A percentile compares a stretch with the other conserved stretches of the same genome.
These are phyloP conservation scores for Anthrax anthrax DNA, from an alignment of 2,888 invertebrate species.

Conservation along the genomic window DNA sequence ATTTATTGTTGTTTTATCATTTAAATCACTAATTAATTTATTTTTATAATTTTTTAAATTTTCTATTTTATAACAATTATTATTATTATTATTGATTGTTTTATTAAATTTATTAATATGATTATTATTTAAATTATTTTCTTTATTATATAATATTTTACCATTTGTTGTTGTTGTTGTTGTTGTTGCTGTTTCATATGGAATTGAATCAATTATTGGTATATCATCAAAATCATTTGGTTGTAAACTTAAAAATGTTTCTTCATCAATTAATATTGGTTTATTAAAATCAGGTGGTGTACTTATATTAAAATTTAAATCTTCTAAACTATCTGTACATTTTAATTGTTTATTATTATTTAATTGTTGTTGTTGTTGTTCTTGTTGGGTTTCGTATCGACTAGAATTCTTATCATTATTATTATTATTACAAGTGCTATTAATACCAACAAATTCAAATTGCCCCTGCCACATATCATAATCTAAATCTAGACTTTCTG, in stretches of 20 bases:
- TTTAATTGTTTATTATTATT: not conserved
- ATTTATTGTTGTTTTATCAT: slow-evolving; percentile 14
- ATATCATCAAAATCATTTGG: slow-evolving; percentile 33
- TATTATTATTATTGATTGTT: slow-evolving; percentile 30
- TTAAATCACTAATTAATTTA: slow-evolving; percentile 31
- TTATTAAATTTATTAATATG: slow-evolving; percentile 4
- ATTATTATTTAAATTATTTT: slow-evolving; percentile 17
- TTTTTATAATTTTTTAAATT: slow-evolving; percentile 34
- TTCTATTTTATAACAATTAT: slow-evolving; percentile 32
- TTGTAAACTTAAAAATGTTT: slow-evolving; percentile 34
- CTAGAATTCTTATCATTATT: slow-evolving; percentile 20
- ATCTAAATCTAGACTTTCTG: slow-evolving; percentile 55
- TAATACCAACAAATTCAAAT: slow-evolving; percentile 61
- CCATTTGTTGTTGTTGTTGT: slow-evolving; percentile 12
- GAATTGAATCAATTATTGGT: slow-evolving; percentile 23
- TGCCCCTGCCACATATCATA: slow-evolving; percentile 84
- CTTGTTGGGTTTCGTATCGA: too few species aligned
- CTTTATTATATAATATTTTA: slow-evolving; percentile 25
- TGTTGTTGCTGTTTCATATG: slow-evolving; percentile 12
- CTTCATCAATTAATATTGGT: slow-evolving; percentile 33
- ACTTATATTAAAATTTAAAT: slow-evolving; percentile 24
- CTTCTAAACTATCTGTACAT: slow-evolving; percentile 29
- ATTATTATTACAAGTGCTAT: slow-evolving; percentile 9
- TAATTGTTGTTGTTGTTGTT: too few species aligned
- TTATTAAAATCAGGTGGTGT: slow-evolving; percentile 14